Conservation (phyloP, 1,140 invertebrate genomes). For the Lamellibrachia luymesi region DNA sequence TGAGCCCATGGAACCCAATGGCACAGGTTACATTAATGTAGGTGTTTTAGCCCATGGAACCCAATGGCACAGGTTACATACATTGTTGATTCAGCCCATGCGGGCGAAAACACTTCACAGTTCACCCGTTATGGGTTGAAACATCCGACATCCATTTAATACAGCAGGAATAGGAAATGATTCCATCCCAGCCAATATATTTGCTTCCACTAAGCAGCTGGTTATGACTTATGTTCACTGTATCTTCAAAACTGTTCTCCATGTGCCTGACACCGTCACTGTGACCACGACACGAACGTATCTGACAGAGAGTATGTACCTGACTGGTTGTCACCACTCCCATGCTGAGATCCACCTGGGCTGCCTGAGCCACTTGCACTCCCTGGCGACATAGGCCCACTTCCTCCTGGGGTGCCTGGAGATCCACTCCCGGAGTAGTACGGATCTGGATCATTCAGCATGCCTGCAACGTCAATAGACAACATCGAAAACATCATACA, state of each 20-base stretch:
- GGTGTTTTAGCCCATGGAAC: too few relatives aligned
- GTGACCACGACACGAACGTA: neutral
- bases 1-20: too few relatives aligned
- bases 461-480: neutral
- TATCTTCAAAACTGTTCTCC: neutral
- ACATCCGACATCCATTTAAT: too few relatives aligned
- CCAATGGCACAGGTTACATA: too few relatives aligned
- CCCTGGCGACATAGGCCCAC: neutral
- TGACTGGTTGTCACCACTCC: neutral
- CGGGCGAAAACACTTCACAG: too few relatives aligned
- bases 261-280: neutral
- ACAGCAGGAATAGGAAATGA: too few relatives aligned
- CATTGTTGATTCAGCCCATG: too few relatives aligned
- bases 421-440: slow-evolving; percentile 63
- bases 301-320: neutral
- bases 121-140: too few relatives aligned
- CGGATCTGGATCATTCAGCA: neutral
- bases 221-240: too few relatives aligned
- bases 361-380: slow-evolving; percentile 18
- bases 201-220: too few relatives aligned
- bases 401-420: slow-evolving; percentile 20
- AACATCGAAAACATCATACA: neutral
- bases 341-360: slow-evolving; percentile 9
- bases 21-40: too few relatives aligned
- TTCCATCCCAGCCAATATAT: too few relatives aligned